phyloP scores from a whole-genome alignment of 2,888 invertebrate genomes.

The Melipona beecheii region DNA sequence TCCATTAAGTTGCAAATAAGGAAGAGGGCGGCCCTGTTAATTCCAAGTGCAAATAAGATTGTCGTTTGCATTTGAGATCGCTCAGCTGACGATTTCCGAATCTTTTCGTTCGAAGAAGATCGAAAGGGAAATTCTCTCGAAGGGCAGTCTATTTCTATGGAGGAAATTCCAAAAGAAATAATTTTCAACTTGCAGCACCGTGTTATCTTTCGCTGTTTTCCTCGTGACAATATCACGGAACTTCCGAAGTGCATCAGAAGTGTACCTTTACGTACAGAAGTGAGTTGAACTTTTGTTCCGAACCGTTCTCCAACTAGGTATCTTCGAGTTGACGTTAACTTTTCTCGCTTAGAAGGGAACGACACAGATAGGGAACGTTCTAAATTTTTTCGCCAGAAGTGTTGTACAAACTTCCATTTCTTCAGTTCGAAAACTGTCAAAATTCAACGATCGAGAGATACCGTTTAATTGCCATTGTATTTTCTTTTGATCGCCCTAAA shows the following conservation, averaged over 20 bases:
- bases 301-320: not conserved
- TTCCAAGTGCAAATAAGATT: too few relatives aligned
- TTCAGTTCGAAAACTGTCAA: too few relatives aligned
- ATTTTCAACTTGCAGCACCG: slow-evolving; percentile 21
- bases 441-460: too few relatives aligned
- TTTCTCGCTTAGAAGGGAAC: not conserved
- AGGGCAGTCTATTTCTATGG: slow-evolving; percentile 21
- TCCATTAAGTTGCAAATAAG: too few relatives aligned
- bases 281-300: slow-evolving; percentile 26
- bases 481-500: too few relatives aligned
- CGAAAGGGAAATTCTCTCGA: not conserved
- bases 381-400: too few relatives aligned
- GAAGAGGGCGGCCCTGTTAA: too few relatives aligned
- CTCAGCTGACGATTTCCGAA: too few relatives aligned
- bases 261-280: slow-evolving; percentile 4
- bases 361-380: not conserved
- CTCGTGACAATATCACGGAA: slow-evolving; percentile 33
- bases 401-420: too few relatives aligned
- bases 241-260: slow-evolving; percentile 29
- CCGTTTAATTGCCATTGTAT: too few relatives aligned
- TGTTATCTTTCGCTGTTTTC: slow-evolving; percentile 26
- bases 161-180: slow-evolving; percentile 34
- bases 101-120: not conserved
- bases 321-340: not conserved
- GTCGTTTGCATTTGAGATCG: too few relatives aligned